Evolutionary conservation across 1,140 invertebrate genomes (phyloP).

Genomic region (Heliconius eleuchia): DNA sequence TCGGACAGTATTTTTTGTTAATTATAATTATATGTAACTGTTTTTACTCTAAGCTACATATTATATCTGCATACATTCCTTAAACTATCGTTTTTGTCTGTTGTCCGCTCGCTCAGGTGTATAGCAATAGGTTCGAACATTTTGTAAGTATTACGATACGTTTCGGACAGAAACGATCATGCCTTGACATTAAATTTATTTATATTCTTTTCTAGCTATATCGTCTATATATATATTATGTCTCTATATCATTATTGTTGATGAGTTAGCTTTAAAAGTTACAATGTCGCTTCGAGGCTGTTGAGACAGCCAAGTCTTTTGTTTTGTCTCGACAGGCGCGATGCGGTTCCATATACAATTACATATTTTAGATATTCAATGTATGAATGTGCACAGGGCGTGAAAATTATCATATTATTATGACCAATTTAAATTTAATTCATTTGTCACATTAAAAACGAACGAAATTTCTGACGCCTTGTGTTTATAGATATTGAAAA

Average conservation of each 20-base stretch:
- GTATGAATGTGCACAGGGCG: slow-evolving; percentile 29
- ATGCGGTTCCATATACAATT: slow-evolving; percentile 22
- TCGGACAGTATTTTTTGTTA: slow-evolving; percentile 2
- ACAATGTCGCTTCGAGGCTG: background rate
- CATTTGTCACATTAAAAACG: background rate
- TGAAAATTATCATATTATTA: slow-evolving; percentile 15
- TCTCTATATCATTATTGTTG: slow-evolving; percentile 13
- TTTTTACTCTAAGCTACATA: slow-evolving; percentile 44
- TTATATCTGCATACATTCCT: slow-evolving; percentile 54
- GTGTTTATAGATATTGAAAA: slow-evolving; percentile 22
- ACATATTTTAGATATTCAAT: slow-evolving; percentile 19
- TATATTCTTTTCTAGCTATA: slow-evolving; percentile 33
- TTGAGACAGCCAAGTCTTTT: background rate
- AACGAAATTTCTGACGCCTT: slow-evolving; percentile 29
- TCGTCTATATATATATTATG: slow-evolving; percentile 27
- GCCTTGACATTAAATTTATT: slow-evolving; percentile 46
- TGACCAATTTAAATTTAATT: background rate
- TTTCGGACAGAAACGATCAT: slow-evolving; percentile 52
- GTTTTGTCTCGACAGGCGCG: slow-evolving; percentile 25
- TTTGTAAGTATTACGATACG: slow-evolving; percentile 69
- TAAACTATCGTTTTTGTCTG: slow-evolving; percentile 73
- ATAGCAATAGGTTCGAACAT: slow-evolving; percentile 71
- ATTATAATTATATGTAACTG: background rate
- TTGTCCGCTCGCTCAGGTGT: slow-evolving; percentile 75
- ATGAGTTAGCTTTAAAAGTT: background rate